These are phyloP conservation scores for Cerastis rubricosa DNA, from an alignment of 2,888 invertebrate genomes.

Conservation along the genomic window DNA sequence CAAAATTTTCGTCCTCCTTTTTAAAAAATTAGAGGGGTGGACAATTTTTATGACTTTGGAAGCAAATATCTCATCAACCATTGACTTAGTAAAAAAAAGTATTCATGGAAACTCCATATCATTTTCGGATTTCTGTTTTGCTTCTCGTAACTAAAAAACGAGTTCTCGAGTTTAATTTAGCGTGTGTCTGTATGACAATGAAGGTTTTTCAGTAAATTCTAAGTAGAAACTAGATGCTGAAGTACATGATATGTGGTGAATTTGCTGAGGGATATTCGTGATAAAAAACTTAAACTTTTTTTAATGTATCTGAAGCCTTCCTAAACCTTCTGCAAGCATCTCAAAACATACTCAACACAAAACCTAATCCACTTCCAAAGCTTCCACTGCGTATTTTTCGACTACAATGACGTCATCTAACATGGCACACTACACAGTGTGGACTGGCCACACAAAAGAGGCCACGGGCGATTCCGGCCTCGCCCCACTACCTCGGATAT, in stretches of 20 bases:
- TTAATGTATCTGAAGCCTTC: not conserved
- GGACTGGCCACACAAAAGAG: slow-evolving; percentile 76
- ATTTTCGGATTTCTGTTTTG: not conserved
- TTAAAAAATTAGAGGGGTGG: too few relatives aligned
- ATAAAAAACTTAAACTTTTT: too few relatives aligned
- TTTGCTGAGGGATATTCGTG: not conserved
- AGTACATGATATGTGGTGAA: not conserved
- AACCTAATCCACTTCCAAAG: slow-evolving; percentile 10
- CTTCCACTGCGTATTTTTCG: slow-evolving; percentile 58
- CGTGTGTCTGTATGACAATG: not conserved
- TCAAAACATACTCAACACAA: slow-evolving; percentile 5
- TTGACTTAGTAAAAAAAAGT: too few relatives aligned
- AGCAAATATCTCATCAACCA: too few relatives aligned
- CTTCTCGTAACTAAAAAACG: too few relatives aligned
- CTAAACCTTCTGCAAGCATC: not conserved
- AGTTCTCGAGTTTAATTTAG: not conserved
- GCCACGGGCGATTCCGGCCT: slow-evolving; percentile 88
- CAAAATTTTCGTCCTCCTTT: too few relatives aligned
- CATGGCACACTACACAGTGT: slow-evolving; percentile 74
- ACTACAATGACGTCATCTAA: slow-evolving; percentile 71
- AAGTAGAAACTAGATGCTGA: not conserved
- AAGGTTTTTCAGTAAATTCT: not conserved
- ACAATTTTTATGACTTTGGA: too few relatives aligned
- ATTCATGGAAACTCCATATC: too few relatives aligned
- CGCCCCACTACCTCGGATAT: slow-evolving; percentile 86